Percentiles rank a stretch among this genome's conserved stretches.
Evolutionary conservation across 2,888 invertebrate genomes (phyloP).

Genomic region (Empis stercorea): DNA sequence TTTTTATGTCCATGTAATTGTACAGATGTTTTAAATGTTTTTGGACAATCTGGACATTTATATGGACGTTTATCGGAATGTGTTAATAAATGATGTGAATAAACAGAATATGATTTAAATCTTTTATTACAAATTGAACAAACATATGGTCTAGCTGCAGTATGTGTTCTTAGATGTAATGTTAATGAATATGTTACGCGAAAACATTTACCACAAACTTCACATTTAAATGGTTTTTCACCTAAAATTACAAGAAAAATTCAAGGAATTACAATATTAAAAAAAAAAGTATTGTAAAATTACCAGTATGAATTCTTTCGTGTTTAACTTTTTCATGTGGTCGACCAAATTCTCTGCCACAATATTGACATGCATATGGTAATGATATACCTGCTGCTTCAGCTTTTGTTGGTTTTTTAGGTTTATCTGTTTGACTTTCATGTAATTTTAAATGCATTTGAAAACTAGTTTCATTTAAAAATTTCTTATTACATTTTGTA

Average conservation of each 20-base stretch:
- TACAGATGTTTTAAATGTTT: slow-evolving; percentile 67
- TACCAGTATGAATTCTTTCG: slow-evolving; percentile 67
- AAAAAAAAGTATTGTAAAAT: background rate
- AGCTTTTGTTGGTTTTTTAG: slow-evolving; percentile 8
- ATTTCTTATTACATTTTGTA: slow-evolving; percentile 58
- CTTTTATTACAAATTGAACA: slow-evolving; percentile 57
- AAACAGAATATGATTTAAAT: slow-evolving; percentile 68
- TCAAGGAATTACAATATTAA: background rate
- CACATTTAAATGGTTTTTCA: slow-evolving; percentile 65
- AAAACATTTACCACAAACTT: slow-evolving; percentile 68
- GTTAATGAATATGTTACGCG: slow-evolving; percentile 68
- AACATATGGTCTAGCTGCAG: slow-evolving; percentile 61
- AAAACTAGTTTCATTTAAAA: slow-evolving; percentile 53
- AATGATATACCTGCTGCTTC: slow-evolving; percentile 21
- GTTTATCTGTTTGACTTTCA: slow-evolving; percentile 18
- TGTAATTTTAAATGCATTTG: slow-evolving; percentile 66
- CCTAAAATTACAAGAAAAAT: slow-evolving; percentile 33
- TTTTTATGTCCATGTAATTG: slow-evolving; percentile 70
- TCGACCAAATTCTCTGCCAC: slow-evolving; percentile 54
- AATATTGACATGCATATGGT: slow-evolving; percentile 58
- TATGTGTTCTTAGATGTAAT: slow-evolving; percentile 67
- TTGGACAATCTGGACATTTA: slow-evolving; percentile 62
- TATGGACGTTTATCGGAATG: slow-evolving; percentile 65
- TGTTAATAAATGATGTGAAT: slow-evolving; percentile 61
- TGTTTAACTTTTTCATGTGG: slow-evolving; percentile 76